A percentile compares a stretch with the other conserved stretches of the same genome.
Evolutionary conservation across 1,140 invertebrate species (phyloP).

Genomic region (Olivierus martensii): DNA sequence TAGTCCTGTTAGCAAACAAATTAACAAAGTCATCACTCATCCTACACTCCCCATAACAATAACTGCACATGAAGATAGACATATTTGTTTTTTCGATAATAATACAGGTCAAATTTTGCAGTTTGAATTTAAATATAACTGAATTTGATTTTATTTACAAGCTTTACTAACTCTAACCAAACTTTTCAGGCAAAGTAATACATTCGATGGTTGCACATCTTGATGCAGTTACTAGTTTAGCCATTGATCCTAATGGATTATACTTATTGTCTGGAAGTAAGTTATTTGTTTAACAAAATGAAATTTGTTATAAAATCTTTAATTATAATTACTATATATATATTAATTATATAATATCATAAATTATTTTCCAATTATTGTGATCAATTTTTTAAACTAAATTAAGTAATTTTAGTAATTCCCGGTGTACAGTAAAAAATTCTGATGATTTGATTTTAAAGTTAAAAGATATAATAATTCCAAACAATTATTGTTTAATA

Average conservation of each 20-base stretch:
- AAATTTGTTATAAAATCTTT: no score
- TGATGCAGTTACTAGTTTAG: slow-evolving; percentile 93
- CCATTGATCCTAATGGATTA: slow-evolving; percentile 93
- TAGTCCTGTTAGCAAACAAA: slow-evolving; percentile 23
- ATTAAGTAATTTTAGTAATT: no score
- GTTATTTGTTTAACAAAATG: slow-evolving; percentile 30
- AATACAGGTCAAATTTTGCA: slow-evolving; percentile 48
- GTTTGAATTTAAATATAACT: slow-evolving; percentile 3
- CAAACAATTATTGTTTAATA: no score
- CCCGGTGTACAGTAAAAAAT: no score
- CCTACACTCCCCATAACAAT: slow-evolving; percentile 89
- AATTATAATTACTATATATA: no score
- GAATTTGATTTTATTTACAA: neutral
- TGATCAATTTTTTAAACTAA: no score
- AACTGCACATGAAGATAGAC: slow-evolving; percentile 91
- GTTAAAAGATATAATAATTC: no score
- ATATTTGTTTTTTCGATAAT: slow-evolving; percentile 97
- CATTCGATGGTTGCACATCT: slow-evolving; percentile 98
- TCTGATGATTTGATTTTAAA: no score
- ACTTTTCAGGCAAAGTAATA: slow-evolving; percentile 52
- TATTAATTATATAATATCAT: no score
- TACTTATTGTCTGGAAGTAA: slow-evolving; percentile 92
- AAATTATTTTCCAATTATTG: no score
- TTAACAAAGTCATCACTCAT: slow-evolving; percentile 84
- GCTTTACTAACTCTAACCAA: neutral